Percentiles rank a stretch among this genome's conserved stretches.
Conservation (phyloP, 1,140 invertebrate genomes). For the Macrobrachium nipponense region DNA sequence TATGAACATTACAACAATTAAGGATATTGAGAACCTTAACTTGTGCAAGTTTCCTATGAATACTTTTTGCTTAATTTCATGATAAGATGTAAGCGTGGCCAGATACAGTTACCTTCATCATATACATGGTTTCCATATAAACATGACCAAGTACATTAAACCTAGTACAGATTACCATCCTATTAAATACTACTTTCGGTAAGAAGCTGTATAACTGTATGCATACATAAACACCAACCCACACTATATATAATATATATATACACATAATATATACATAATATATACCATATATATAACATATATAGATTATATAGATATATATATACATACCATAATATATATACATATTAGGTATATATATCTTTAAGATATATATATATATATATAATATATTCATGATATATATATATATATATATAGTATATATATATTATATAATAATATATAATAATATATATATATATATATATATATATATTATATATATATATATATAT, state of each 20-base stretch:
- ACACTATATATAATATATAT: background rate
- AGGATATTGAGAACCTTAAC: no score
- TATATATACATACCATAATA: slow-evolving; percentile 14
- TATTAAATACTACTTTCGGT: no score
- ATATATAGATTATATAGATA: slow-evolving; percentile 11
- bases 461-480: slow-evolving; percentile 20
- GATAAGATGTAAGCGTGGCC: no score
- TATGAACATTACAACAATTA: no score
- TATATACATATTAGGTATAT: slow-evolving; percentile 16
- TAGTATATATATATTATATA: no score
- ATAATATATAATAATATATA: background rate
- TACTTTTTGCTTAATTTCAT: no score
- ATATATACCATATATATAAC: slow-evolving; percentile 11
- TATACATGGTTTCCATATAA: no score
- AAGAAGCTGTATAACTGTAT: no score
- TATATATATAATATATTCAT: slow-evolving; percentile 8
- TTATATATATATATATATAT: slow-evolving; percentile 20
- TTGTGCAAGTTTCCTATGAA: no score
- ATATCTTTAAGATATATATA: slow-evolving; percentile 20
- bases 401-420: slow-evolving; percentile 1
- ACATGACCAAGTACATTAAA: no score
- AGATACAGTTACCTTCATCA: no score
- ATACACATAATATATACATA: slow-evolving; percentile 5
- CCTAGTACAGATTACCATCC: no score
- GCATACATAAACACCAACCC: background rate